Conservation (phyloP, 2,888 invertebrate genomes). For the Hirtodrosophila duncani region DNA sequence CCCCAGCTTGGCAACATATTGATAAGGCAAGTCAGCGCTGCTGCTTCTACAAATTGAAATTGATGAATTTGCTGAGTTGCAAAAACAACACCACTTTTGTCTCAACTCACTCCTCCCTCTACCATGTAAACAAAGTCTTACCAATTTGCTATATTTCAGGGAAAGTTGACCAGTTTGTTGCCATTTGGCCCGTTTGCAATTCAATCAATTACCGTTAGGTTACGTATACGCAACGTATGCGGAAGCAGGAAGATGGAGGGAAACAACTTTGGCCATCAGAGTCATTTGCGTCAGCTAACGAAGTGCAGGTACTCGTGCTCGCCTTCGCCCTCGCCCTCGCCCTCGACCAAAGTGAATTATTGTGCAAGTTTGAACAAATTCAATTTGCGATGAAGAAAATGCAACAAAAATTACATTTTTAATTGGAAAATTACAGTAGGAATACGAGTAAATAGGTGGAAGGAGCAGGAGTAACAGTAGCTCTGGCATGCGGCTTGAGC, state of each 20-base stretch:
- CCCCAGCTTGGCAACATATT: too few relatives aligned
- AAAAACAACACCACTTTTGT: neutral
- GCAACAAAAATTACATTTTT: conserved; percentile 57
- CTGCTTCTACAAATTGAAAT: too few relatives aligned
- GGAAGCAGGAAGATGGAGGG: conserved; percentile 2
- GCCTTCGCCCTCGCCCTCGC: conserved; percentile 23
- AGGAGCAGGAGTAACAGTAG: too few relatives aligned
- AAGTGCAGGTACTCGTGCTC: too few relatives aligned
- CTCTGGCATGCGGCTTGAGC: too few relatives aligned
- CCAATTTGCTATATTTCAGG: neutral
- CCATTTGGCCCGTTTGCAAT: conserved; percentile 33
- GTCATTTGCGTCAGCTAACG: conserved; percentile 16
- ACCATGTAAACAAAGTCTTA: neutral
- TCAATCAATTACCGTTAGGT: conserved; percentile 58
- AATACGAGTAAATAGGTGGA: conserved; percentile 5
- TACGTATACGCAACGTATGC: conserved; percentile 41
- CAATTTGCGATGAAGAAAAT: conserved; percentile 46
- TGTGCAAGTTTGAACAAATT: conserved; percentile 48
- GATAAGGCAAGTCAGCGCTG: too few relatives aligned
- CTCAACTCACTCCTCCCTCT: too few relatives aligned
- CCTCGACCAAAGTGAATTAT: conserved; percentile 43
- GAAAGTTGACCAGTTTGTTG: neutral
- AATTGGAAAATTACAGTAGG: conserved; percentile 58
- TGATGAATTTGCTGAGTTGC: conserved; percentile 1
- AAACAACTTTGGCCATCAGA: conserved; percentile 17